Base-by-base conservation (phyloP, 2,888 invertebrate species). In the Agonopterix heracliana region DNA sequence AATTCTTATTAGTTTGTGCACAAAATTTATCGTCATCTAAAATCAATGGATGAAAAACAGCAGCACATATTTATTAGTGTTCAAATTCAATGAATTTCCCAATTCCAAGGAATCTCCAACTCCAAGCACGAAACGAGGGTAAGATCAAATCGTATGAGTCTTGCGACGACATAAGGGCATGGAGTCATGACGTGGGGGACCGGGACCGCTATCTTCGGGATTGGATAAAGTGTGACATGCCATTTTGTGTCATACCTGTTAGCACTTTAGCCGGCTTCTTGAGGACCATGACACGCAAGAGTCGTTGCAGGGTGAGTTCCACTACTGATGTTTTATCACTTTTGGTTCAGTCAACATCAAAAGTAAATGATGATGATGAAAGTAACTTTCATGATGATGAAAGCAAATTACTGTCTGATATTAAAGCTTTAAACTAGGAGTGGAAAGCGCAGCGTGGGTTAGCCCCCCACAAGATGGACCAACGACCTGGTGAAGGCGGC, bases 121-220 rank as follows among this genome's bases (percentile, higher is more conserved):
- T 89, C 42, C 62, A 70, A 44, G 67, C 82, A 55, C 81, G 89
- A 45, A 85, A 86, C 72, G 91, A 90, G 62, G 89, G 90, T 46
- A 86, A 89, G 55, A 72, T 91, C 50, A 90, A 90, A 66, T 74
- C 84, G 1, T 84, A 84, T 54, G 83, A 85, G 38, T 91, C 91
- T 48, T 90, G 90, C 57, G 62, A 64, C 34, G 90, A 91, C 64
- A 55, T 89, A 38, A 77, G 90, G 59, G 90, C 91, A 56, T 91
- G 91, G 91, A 90, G 89, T 64, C 86, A 89, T 64, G 85, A 89
- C 62, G 49, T 53, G 13, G 53, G 57, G 41, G 57, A 44, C 8
- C 73, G 76, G 45, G 66, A 74, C 50, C 59, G 59, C 11, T 78
- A 87, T 55, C 78, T 89, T 45, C 78, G 71, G 66, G 84, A 86